Percentiles rank a stretch among this genome's conserved stretches.
Evolutionary conservation across 2,888 invertebrate species (phyloP).

Genomic region (Deilephila elpenor): DNA sequence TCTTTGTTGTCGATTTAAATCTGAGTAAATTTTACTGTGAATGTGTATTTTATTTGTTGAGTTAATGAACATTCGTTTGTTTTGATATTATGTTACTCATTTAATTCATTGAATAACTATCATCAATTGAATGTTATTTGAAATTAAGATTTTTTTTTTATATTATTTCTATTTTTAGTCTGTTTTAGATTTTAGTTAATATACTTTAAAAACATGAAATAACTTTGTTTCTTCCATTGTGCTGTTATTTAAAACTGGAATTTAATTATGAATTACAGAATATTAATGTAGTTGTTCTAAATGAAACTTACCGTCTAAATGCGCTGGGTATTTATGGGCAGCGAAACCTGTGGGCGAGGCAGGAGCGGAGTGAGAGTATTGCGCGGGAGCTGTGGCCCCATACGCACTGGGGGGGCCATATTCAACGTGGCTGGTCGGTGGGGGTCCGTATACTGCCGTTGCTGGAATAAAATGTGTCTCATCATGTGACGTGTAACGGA

Average conservation of each 20-base stretch:
- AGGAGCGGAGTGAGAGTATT: constrained; percentile 65
- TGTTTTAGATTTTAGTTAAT: too few species aligned
- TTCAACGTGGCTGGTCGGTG: constrained; percentile 66
- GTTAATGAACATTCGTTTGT: too few species aligned
- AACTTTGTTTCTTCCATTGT: neutral
- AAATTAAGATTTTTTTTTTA: too few species aligned
- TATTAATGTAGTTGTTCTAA: neutral
- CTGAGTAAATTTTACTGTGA: neutral
- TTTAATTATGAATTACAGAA: constrained; percentile 7
- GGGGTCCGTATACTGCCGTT: constrained; percentile 70
- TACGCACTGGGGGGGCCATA: constrained; percentile 69
- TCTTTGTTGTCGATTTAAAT: neutral
- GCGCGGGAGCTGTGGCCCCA: constrained; percentile 74
- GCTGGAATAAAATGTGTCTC: constrained; percentile 53
- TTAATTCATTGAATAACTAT: too few species aligned
- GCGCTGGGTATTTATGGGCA: constrained; percentile 74
- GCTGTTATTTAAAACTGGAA: constrained; percentile 5
- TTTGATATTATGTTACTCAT: too few species aligned
- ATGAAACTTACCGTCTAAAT: constrained; percentile 72
- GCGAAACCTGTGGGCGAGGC: constrained; percentile 73
- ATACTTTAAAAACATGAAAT: neutral
- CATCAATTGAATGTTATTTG: too few species aligned
- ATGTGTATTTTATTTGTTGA: neutral
- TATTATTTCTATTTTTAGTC: too few species aligned
- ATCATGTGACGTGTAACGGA: neutral